Evolutionary conservation across 2,888 invertebrate species (phyloP).

Genomic region (Gastrophysa polygoni): DNA sequence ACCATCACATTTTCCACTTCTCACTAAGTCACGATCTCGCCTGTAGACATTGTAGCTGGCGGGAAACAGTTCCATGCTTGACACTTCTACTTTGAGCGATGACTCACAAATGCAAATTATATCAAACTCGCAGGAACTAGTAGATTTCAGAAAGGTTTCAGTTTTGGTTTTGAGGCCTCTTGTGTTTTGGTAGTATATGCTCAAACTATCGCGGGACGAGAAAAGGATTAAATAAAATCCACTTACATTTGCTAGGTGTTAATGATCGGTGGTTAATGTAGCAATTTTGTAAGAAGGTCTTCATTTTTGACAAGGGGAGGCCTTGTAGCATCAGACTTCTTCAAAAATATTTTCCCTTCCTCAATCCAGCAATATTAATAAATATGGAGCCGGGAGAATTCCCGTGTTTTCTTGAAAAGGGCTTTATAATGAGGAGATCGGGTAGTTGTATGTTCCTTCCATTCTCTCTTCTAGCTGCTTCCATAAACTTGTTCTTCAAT

Average conservation of each 20-base stretch:
- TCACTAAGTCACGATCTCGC: too few relatives aligned
- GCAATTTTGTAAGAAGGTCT: not conserved
- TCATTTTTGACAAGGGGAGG: not conserved
- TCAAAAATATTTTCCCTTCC: constrained; percentile 1
- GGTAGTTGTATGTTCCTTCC: not conserved
- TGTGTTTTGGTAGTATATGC: not conserved
- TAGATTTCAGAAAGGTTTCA: too few relatives aligned
- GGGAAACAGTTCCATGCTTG: too few relatives aligned
- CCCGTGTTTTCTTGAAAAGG: not conserved
- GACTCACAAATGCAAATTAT: too few relatives aligned
- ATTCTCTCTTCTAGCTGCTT: not conserved
- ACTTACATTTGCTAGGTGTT: not conserved
- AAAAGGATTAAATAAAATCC: not conserved
- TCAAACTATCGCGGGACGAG: not conserved
- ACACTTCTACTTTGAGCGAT: too few relatives aligned
- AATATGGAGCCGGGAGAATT: not conserved
- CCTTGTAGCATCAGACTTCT: not conserved
- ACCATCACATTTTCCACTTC: too few relatives aligned
- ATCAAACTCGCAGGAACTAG: too few relatives aligned
- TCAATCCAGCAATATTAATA: constrained; percentile 4
- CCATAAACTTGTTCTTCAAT: not conserved
- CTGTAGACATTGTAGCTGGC: too few relatives aligned
- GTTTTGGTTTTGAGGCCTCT: too few relatives aligned
- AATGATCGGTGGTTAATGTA: not conserved
- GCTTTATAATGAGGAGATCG: constrained; percentile 1